phyloP scores from a whole-genome alignment of 2,888 invertebrate genomes.

The Acheta domesticus region DNA sequence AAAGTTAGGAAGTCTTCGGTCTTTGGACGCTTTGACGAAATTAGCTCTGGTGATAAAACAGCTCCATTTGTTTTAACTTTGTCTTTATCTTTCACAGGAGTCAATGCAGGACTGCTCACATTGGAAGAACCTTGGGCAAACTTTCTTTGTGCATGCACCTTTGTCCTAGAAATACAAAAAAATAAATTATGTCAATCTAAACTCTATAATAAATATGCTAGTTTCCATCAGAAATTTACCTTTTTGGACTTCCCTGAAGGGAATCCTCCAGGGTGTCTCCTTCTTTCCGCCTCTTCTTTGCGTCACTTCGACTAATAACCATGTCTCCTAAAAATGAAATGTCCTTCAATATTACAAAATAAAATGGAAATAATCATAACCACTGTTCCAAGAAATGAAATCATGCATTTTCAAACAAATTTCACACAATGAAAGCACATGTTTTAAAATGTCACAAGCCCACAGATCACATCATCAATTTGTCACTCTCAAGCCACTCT shows the following conservation, averaged over 20 bases:
- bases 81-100: constrained; percentile 61
- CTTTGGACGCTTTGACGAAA: constrained; percentile 62
- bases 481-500: too few relatives aligned
- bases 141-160: constrained; percentile 82
- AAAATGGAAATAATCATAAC: too few relatives aligned
- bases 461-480: too few relatives aligned
- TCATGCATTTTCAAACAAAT: too few relatives aligned
- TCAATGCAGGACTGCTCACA: constrained; percentile 54
- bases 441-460: too few relatives aligned
- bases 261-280: constrained; percentile 40
- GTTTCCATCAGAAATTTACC: constrained; percentile 42
- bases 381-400: too few relatives aligned
- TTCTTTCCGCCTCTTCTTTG: constrained; percentile 49
- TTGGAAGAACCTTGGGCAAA: constrained; percentile 75
- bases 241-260: constrained; percentile 48
- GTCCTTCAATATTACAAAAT: not conserved
- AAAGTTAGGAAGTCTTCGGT: constrained; percentile 84
- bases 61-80: constrained; percentile 42
- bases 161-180: constrained; percentile 55
- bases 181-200: constrained; percentile 19
- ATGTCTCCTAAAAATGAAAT: constrained; percentile 39
- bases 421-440: too few relatives aligned
- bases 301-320: constrained; percentile 47
- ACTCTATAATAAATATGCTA: not conserved
- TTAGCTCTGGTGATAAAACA: constrained; percentile 39